phyloP scores from a whole-genome alignment of 2,113 vertebrate species.

The Phaethornis superciliosus region DNA sequence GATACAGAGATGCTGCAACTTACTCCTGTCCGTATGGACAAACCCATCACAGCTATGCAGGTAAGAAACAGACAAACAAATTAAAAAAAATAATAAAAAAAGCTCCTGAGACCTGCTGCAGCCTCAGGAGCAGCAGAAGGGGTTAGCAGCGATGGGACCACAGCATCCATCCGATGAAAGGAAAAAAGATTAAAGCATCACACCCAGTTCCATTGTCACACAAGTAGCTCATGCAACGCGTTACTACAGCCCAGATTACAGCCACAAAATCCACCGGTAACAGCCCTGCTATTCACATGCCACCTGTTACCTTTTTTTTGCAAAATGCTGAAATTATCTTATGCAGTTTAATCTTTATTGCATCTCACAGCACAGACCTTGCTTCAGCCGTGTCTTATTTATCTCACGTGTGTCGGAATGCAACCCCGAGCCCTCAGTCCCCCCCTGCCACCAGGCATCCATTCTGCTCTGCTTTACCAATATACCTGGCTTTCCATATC shows the following conservation, averaged over 20 bases:
- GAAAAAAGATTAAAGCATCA: conserved; percentile 53
- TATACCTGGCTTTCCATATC: conserved; percentile 60
- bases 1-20: background rate
- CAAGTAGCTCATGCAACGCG: conserved; percentile 39
- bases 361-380: conserved; percentile 29
- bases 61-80: background rate
- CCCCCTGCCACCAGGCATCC: conserved; percentile 50
- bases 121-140: background rate
- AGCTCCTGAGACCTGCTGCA: background rate
- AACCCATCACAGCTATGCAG: background rate
- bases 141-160: conserved; percentile 21
- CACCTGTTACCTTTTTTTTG: conserved; percentile 69
- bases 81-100: background rate
- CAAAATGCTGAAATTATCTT: conserved; percentile 51
- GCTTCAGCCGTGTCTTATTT: conserved; percentile 46
- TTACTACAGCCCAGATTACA: conserved; percentile 12
- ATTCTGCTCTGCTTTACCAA: conserved; percentile 56
- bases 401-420: conserved; percentile 50
- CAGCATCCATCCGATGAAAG: conserved; percentile 27
- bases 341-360: conserved; percentile 58
- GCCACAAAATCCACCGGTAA: conserved; percentile 45
- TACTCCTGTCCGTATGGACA: background rate
- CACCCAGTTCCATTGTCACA: conserved; percentile 52
- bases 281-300: conserved; percentile 60
- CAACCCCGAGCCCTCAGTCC: conserved; percentile 43